Evolutionary conservation across 2,888 invertebrate genomes (phyloP), one percentile per base, ranked within the genome.

Genomic region (Rhogogaster chlorosoma): DNA sequence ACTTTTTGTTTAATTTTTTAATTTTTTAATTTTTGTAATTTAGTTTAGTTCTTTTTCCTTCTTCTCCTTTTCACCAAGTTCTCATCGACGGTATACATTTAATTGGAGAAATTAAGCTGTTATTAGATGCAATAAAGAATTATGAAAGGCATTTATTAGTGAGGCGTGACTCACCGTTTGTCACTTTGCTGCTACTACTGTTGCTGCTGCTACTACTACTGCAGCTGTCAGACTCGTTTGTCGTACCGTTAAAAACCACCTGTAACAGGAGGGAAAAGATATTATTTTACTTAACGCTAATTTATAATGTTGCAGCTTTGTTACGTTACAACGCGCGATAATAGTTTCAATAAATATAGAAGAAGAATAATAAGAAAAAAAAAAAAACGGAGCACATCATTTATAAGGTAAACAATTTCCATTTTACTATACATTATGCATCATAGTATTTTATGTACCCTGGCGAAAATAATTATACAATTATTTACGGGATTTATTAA

Each of bases 241-340:
- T 89, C 86, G 87, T 86, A 88, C 92, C 91, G 92, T 92, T 92
- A 84, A 87, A 88, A 86, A 91, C 91, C 90, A 92, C 91, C 92
- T 92, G 90, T 87, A 92, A 91, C 87, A 87, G 77, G 85, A 87
- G 75, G 85, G n/a, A 45, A 49, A 49, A 29, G 15, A 10, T 36
- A 36, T 36, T 70, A 71, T 71, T 61, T 12, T 53, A 15, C 4
- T 53, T 26, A 61, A 53, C 53, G 53, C n/a, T 53, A 53, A 53
- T 53, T 53, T n/a, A 53, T n/a, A n/a, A 53, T 53, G n/a, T 53
- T 53, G n/a, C n/a, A 4, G 5, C 49, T 15, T 38, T 3, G 15
- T 18, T 49, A n/a, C n/a, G 49, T 49, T 49, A 49, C 1, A n/a
- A 5, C 6, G 49, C 6, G 18, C 2, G 49, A 49, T n/a, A n/a